Evolutionary conservation across 23 tunicate species (phyloP).

Genomic region (Ascidia mentula): DNA sequence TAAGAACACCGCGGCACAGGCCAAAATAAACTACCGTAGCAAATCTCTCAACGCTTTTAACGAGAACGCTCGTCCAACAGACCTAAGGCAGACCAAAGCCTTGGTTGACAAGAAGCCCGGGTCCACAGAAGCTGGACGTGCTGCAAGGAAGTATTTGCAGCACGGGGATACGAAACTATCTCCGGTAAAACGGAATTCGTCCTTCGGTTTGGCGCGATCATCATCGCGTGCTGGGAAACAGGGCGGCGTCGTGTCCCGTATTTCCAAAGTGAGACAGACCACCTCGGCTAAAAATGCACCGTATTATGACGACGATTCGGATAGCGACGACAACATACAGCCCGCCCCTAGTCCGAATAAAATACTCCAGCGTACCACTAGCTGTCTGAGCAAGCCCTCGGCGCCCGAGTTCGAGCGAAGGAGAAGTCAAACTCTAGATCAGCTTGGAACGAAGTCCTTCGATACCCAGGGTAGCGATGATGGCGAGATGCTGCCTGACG

Average conservation of each 20-base stretch:
- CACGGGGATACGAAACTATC: background rate
- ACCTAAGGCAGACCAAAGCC: background rate
- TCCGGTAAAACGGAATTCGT: background rate
- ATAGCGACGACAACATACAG: background rate
- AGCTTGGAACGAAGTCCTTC: background rate
- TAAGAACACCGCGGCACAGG: background rate
- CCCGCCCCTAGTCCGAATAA: background rate
- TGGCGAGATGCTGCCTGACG: background rate
- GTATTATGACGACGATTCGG: background rate
- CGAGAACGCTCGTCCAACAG: background rate
- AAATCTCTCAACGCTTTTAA: background rate
- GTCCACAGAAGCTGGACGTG: conserved; percentile 16
- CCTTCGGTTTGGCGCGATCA: background rate
- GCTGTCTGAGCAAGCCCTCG: background rate
- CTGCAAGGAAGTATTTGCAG: conserved; percentile 22
- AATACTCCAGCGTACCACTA: background rate
- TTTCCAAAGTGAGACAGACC: background rate
- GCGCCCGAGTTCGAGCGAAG: background rate
- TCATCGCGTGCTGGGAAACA: conserved; percentile 22
- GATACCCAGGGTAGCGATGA: background rate
- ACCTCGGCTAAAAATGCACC: background rate
- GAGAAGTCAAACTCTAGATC: background rate
- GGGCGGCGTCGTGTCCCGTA: conserved; percentile 21
- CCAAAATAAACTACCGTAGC: background rate
- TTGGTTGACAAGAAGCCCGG: background rate